Conservation (phyloP, 1,140 invertebrate species). For the Hyles euphorbiae region DNA sequence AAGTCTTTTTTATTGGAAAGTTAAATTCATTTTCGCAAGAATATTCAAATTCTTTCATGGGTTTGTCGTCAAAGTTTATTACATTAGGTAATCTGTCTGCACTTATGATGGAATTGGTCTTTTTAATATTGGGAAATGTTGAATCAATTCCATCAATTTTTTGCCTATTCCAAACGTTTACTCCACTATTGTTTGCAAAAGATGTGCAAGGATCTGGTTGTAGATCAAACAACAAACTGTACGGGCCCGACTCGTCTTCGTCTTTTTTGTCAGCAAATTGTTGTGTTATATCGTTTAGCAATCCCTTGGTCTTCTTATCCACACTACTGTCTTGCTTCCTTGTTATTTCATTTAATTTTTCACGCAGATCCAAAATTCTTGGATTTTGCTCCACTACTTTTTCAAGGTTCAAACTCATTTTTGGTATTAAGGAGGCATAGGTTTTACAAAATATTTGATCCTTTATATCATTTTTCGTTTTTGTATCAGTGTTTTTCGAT, state of each 20-base stretch:
- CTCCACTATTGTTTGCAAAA: slow-evolving; percentile 27
- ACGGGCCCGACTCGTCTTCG: slow-evolving; percentile 73
- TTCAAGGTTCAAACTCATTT: slow-evolving; percentile 61
- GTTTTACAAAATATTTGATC: slow-evolving; percentile 53
- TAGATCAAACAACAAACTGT: slow-evolving; percentile 75
- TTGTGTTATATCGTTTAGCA: slow-evolving; percentile 64
- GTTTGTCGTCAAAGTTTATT: slow-evolving; percentile 64
- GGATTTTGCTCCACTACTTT: slow-evolving; percentile 62
- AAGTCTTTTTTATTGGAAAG: slow-evolving; percentile 46
- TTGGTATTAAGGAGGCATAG: slow-evolving; percentile 61
- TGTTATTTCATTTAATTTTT: slow-evolving; percentile 66
- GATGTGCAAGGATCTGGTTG: slow-evolving; percentile 55
- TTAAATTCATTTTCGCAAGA: slow-evolving; percentile 63
- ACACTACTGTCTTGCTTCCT: slow-evolving; percentile 61
- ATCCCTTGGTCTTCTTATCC: slow-evolving; percentile 59
- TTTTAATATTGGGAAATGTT: slow-evolving; percentile 30
- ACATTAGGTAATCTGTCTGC: slow-evolving; percentile 58
- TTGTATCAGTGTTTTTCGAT: slow-evolving; percentile 27
- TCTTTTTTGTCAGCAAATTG: slow-evolving; percentile 61
- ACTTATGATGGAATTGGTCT: slow-evolving; percentile 42
- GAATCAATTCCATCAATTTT: slow-evolving; percentile 29
- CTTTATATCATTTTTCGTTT: slow-evolving; percentile 42
- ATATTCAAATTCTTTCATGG: slow-evolving; percentile 69
- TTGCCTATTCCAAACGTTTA: slow-evolving; percentile 33
- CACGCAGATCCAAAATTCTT: slow-evolving; percentile 61